These are phyloP conservation scores for Champsocephalus gunnari DNA, from an alignment of 2,797 vertebrate species.

Conservation along the genomic window DNA sequence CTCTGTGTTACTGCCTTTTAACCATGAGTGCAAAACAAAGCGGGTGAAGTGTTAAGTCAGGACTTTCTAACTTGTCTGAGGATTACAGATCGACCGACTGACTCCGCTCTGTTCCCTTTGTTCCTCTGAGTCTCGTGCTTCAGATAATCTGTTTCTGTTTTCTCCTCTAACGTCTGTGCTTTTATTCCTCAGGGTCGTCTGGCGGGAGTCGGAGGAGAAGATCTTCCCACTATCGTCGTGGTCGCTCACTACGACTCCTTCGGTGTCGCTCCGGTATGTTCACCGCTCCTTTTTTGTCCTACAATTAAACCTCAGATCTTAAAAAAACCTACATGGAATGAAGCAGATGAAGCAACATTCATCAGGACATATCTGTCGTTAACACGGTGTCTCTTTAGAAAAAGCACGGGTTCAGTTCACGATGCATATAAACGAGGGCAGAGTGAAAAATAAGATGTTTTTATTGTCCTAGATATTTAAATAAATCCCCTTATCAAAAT, in stretches of 20 bases:
- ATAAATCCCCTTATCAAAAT: too few relatives aligned
- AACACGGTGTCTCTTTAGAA: too few relatives aligned
- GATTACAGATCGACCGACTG: background rate
- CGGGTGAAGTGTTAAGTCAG: background rate
- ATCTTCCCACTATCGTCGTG: conserved; percentile 95
- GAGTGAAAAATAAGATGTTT: too few relatives aligned
- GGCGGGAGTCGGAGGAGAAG: conserved; percentile 94
- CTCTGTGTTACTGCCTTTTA: too few relatives aligned
- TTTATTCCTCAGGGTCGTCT: conserved; percentile 88
- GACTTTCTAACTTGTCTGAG: conserved; percentile 30
- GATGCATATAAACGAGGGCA: too few relatives aligned
- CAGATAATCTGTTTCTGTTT: background rate
- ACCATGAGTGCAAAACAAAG: too few relatives aligned
- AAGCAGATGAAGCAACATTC: background rate
- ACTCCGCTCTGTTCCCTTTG: background rate
- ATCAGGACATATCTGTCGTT: background rate
- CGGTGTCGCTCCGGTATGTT: conserved; percentile 92
- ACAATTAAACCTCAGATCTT: background rate
- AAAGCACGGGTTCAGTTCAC: too few relatives aligned
- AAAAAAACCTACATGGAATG: background rate
- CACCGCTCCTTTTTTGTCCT: background rate
- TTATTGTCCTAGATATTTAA: too few relatives aligned
- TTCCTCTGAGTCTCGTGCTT: background rate
- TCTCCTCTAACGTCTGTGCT: background rate
- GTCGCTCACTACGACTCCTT: conserved; percentile 98